These are phyloP conservation scores for Drosophila tripunctata DNA, from an alignment of 2,888 invertebrate species.

Conservation along the genomic window DNA sequence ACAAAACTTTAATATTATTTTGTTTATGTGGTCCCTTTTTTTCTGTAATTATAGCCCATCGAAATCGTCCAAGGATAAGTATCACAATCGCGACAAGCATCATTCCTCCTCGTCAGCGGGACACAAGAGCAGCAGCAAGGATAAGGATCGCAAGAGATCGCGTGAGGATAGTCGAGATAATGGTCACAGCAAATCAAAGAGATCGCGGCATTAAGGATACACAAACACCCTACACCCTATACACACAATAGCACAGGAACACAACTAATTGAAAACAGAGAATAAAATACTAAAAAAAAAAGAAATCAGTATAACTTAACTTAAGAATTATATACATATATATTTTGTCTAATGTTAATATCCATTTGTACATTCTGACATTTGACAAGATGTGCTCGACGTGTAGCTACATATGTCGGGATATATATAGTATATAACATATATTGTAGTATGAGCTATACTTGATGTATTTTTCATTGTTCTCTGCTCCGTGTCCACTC, in stretches of 20 bases:
- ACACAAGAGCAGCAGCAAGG: constrained; percentile 84
- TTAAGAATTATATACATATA: constrained; percentile 26
- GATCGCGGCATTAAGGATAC: constrained; percentile 85
- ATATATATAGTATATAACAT: too few relatives aligned
- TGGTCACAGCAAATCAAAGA: constrained; percentile 87
- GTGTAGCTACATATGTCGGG: constrained; percentile 22
- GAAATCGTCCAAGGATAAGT: constrained; percentile 82
- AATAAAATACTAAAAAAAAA: constrained; percentile 17
- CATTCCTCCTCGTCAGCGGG: constrained; percentile 81
- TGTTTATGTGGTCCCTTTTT: too few relatives aligned
- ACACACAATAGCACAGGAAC: constrained; percentile 6
- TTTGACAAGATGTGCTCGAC: too few relatives aligned
- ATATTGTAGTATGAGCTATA: background rate
- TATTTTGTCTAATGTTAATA: constrained; percentile 14
- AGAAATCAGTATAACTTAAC: constrained; percentile 32
- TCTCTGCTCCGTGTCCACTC: background rate
- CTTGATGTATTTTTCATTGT: constrained; percentile 6
- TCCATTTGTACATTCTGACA: constrained; percentile 45
- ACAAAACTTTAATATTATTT: too few relatives aligned
- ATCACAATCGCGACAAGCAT: constrained; percentile 83
- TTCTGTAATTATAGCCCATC: constrained; percentile 63
- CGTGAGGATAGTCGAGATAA: constrained; percentile 90
- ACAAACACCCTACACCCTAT: constrained; percentile 12
- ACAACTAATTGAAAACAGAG: constrained; percentile 3
- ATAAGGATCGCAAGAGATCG: constrained; percentile 88